phyloP scores from a whole-genome alignment of 2,888 invertebrate species.

The Drosophila diplacantha region DNA sequence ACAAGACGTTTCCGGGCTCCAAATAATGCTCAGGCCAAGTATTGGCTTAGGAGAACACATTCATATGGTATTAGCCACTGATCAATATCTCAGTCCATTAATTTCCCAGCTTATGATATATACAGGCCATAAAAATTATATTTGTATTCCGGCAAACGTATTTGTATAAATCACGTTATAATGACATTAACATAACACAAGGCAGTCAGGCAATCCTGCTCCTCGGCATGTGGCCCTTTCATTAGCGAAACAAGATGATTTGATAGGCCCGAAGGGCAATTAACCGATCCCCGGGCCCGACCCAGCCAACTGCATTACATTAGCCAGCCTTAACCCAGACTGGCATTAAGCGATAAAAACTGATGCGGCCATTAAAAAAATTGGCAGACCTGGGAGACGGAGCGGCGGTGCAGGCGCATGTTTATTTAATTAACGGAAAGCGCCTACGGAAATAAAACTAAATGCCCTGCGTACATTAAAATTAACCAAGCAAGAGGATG shows the following conservation, averaged over 20 bases:
- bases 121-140: slow-evolving; percentile 34
- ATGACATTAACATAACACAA: slow-evolving; percentile 58
- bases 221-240: slow-evolving; percentile 30
- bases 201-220: slow-evolving; percentile 26
- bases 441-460: slow-evolving; percentile 49
- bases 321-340: slow-evolving; percentile 10
- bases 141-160: slow-evolving; percentile 32
- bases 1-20: slow-evolving; percentile 8
- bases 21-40: neutral
- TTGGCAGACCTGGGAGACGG: slow-evolving; percentile 11
- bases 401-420: too few species aligned
- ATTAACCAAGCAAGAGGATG: slow-evolving; percentile 61
- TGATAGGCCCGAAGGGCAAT: slow-evolving; percentile 55
- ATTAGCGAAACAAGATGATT: slow-evolving; percentile 53
- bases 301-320: slow-evolving; percentile 40
- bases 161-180: slow-evolving; percentile 61
- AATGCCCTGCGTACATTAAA: slow-evolving; percentile 56
- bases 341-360: slow-evolving; percentile 60
- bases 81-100: slow-evolving; percentile 43
- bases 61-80: slow-evolving; percentile 4
- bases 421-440: slow-evolving; percentile 63
- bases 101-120: slow-evolving; percentile 41
- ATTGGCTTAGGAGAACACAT: neutral
- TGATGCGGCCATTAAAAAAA: slow-evolving; percentile 53
- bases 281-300: slow-evolving; percentile 26